Base-by-base conservation (phyloP, 2,888 invertebrate species). In the Ichneumon xanthorius region DNA sequence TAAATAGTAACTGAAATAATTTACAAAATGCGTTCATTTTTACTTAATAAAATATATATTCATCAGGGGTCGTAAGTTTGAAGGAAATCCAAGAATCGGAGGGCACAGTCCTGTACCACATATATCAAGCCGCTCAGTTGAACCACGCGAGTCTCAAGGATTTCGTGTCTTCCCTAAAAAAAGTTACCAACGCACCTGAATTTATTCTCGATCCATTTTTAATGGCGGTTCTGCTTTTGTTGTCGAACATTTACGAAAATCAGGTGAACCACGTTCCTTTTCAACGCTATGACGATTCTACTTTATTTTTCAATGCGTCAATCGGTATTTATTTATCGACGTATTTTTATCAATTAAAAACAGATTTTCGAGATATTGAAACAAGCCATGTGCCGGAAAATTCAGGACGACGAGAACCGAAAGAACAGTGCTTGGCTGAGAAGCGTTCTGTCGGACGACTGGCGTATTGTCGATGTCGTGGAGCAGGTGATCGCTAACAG, bases 141-240 rank as follows among this genome's bases (percentile, higher is more conserved):
- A 94, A 94, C 61, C 92, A 94, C 58, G 93, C 94, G 53, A 93
- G 92, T 67, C 93, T 95, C 19, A 94, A 93, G 87, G 94, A 95
- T 78, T 95, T 95, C 79, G 87, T 95, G 6, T 92, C 89, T 70
- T 93, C 92, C 58, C 89, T 94, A 33, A 95, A 96, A 94, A 95
- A 93, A 88, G 93, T 96, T 33, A 90, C 94, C 1, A 94, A 95
- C 80, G 94, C 95, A 79, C 96, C 96, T 0, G 96, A 96, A 90
- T 95, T 95, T 75, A 92, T 96, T 63, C 91, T 96, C 40, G 95
- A 96, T 87, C 95, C 96, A 0, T 96, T 96, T 90, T 94, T 96
- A 86, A 92, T 96, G n/a, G 95, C 96, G 82, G 94, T 96, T 16
- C 92, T 96, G 22, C 93, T 96, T 16, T 93, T 94, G n/a, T 92